Evolutionary conservation across 1,140 invertebrate species (phyloP), one percentile per base, ranked within the genome.

Genomic region (Drosophila repletoides): DNA sequence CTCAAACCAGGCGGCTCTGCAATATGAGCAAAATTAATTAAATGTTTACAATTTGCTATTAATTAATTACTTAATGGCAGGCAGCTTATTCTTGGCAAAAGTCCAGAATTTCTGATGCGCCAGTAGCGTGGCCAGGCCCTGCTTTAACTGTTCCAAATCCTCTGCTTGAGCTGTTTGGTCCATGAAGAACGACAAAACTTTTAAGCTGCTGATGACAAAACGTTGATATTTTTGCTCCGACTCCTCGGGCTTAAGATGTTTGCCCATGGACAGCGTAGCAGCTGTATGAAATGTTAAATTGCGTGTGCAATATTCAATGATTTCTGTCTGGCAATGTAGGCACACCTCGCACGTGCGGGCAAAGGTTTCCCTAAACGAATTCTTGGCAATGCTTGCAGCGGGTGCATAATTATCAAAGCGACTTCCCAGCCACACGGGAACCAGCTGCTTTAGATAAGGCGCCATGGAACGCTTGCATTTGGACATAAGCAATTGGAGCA

Each of bases 331-430:
- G 81, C 95, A 97, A 91, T 95, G 95, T 10, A 93, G 72, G 21
- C 97, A 92, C 4, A 95, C 96, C 83, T 95, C 94, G 7, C 92
- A 89, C 28, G 94, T 90, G 89, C 96, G 96, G 6, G 95, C 93
- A 90, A 97, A 97, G 5, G 95, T 94, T 34, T 92, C 92, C 89
- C 93, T 65, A 68, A 95, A 97, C n/a, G 95, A 93, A 71, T 92
- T 91, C 12, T 84, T 91, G 12, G 96, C 96, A 61, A 94, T 93
- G 64, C 92, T 93, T 3, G 96, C 94, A 10, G 95, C 95, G 2
- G 95, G 95, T 6, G 95, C 92, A 91, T 96, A 96, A 4, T 93
- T 93, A 79, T 98, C 97, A 91, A 93, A 95, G 79, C 96, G 95
- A 12, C 94, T 94, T 2, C 94, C 92, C 65, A 97, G 93, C 95